phyloP scores from a whole-genome alignment of 2,113 vertebrate genomes.

The Hirundichthys speculiger region DNA sequence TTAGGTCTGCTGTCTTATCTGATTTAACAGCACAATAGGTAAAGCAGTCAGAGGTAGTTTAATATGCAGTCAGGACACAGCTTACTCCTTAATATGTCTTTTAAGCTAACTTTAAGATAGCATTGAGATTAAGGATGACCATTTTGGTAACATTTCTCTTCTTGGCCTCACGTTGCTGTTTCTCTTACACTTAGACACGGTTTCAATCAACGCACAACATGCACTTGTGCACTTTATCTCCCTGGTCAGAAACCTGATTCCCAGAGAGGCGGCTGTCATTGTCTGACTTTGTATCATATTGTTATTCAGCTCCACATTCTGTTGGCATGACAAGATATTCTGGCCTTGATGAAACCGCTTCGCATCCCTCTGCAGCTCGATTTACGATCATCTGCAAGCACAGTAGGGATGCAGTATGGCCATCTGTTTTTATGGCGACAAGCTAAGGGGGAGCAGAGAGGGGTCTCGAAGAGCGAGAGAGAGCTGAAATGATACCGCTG shows the following conservation, averaged over 20 bases:
- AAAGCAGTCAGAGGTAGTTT: not conserved
- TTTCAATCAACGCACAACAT: no score
- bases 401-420: slow-evolving; percentile 43
- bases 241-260: slow-evolving; percentile 26
- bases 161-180: not conserved
- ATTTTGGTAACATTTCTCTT: not conserved
- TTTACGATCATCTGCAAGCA: slow-evolving; percentile 32
- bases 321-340: slow-evolving; percentile 43
- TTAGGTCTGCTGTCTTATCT: not conserved
- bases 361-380: slow-evolving; percentile 29
- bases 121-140: slow-evolving; percentile 10
- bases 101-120: no score
- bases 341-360: slow-evolving; percentile 36
- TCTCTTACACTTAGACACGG: not conserved
- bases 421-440: slow-evolving; percentile 57
- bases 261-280: slow-evolving; percentile 59
- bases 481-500: not conserved
- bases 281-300: slow-evolving; percentile 65
- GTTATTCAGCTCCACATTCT: slow-evolving; percentile 64
- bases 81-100: not conserved
- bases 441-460: slow-evolving; percentile 41
- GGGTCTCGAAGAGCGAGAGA: slow-evolving; percentile 8
- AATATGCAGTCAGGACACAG: not conserved
- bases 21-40: not conserved
- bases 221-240: slow-evolving; percentile 6